Percentiles rank a stretch among this genome's conserved stretches.
Conservation (phyloP, 1,140 invertebrate species). For the Lepidurus couesii region DNA sequence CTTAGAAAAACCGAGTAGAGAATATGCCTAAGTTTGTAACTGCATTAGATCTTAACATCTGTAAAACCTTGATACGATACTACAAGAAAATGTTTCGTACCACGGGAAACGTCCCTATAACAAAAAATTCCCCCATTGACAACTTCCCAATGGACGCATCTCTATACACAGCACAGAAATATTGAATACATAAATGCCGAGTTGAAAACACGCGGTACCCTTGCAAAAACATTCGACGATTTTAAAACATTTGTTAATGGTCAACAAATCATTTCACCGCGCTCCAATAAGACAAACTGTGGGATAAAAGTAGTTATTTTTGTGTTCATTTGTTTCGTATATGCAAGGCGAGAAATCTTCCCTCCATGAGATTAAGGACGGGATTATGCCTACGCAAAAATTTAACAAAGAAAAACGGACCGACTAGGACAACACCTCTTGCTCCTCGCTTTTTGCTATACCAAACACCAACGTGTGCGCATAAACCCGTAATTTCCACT, state of each 20-base stretch:
- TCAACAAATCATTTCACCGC: background rate
- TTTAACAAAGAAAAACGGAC: background rate
- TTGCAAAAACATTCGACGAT: background rate
- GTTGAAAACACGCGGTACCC: background rate
- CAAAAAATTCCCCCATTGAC: background rate
- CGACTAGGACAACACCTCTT: background rate
- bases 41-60: background rate
- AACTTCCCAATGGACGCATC: background rate
- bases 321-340: background rate
- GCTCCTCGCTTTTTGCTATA: background rate
- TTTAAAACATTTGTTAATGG: background rate
- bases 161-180: background rate
- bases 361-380: slow-evolving; percentile 4
- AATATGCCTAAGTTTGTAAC: background rate
- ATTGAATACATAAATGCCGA: background rate
- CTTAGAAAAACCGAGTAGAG: too few relatives aligned
- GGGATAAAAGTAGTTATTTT: background rate
- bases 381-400: slow-evolving; percentile 1
- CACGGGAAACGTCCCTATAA: background rate
- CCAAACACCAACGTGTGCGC: background rate
- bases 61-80: background rate
- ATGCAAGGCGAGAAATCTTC: slow-evolving; percentile 2
- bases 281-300: background rate
- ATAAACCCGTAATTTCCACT: background rate
- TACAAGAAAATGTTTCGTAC: background rate